Percentiles rank a stretch among this genome's conserved stretches.
These are phyloP conservation scores for Drosophila stalkeri DNA, from an alignment of 2,888 invertebrate genomes.

Conservation along the genomic window DNA sequence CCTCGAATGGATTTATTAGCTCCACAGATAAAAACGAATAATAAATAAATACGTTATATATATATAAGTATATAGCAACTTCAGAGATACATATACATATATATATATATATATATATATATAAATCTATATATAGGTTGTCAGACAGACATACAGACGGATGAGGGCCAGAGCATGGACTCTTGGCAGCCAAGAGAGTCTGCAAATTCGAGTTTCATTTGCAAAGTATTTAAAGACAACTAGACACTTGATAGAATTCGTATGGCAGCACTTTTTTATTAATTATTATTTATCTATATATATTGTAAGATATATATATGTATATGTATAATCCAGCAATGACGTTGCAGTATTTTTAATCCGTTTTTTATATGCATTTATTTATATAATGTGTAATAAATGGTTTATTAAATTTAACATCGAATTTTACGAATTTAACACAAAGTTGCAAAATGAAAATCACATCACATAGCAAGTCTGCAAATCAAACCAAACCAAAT, in stretches of 20 bases:
- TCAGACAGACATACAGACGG: slow-evolving; percentile 31
- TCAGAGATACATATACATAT: slow-evolving; percentile 3
- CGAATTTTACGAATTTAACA: slow-evolving; percentile 83
- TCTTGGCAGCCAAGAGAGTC: slow-evolving; percentile 42
- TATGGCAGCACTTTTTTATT: slow-evolving; percentile 48
- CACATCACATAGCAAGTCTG: slow-evolving; percentile 45
- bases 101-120: slow-evolving; percentile 22
- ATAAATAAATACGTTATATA: slow-evolving; percentile 16
- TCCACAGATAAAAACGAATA: slow-evolving; percentile 20
- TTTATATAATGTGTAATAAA: slow-evolving; percentile 69
- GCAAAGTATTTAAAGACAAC: slow-evolving; percentile 19
- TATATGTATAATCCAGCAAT: slow-evolving; percentile 16
- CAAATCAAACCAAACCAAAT: slow-evolving; percentile 53
- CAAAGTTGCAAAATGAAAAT: slow-evolving; percentile 47
- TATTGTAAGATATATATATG: not conserved
- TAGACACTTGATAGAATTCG: slow-evolving; percentile 41
- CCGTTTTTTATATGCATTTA: slow-evolving; percentile 73
- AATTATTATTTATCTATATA: slow-evolving; percentile 7
- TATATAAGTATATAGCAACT: slow-evolving; percentile 7
- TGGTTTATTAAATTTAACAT: slow-evolving; percentile 82
- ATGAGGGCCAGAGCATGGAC: slow-evolving; percentile 10
- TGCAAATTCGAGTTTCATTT: slow-evolving; percentile 57
- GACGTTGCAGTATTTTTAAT: slow-evolving; percentile 52
- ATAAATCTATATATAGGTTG: slow-evolving; percentile 19
- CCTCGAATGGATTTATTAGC: slow-evolving; percentile 43